phyloP scores from a whole-genome alignment of 2,113 vertebrate species.

The Cheirogaleus medius region DNA sequence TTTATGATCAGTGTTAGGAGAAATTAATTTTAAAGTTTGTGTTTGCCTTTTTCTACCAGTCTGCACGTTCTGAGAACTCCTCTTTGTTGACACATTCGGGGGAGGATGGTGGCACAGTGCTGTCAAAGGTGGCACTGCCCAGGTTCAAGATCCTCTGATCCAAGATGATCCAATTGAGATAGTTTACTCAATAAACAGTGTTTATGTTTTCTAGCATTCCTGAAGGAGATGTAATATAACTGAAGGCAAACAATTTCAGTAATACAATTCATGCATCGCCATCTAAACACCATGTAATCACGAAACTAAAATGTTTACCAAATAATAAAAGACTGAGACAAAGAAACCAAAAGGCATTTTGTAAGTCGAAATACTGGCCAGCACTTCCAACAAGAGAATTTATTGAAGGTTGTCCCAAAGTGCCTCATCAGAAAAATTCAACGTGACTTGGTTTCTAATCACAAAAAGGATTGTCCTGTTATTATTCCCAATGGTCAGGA shows the following conservation, averaged over 20 bases:
- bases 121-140: background rate
- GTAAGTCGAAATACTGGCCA: background rate
- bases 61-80: conserved; percentile 24
- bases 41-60: conserved; percentile 18
- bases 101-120: background rate
- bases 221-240: conserved; percentile 26
- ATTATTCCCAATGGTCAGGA: background rate
- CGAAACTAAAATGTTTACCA: conserved; percentile 47
- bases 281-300: conserved; percentile 47
- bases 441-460: background rate
- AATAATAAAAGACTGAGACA: conserved; percentile 41
- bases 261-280: conserved; percentile 42
- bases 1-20: background rate
- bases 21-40: conserved; percentile 5
- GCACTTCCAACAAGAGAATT: background rate
- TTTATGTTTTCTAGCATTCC: conserved; percentile 50
- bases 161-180: background rate
- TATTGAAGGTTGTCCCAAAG: background rate
- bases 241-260: conserved; percentile 31
- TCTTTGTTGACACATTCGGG: background rate
- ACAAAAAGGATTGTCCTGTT: background rate
- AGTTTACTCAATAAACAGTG: conserved; percentile 29
- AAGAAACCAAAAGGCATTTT: conserved; percentile 2
- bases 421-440: background rate
- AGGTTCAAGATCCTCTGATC: background rate